Percentiles rank a stretch among this genome's conserved stretches.
phyloP scores from a whole-genome alignment of 2,888 invertebrate species.

The Drosophila eohydei region DNA sequence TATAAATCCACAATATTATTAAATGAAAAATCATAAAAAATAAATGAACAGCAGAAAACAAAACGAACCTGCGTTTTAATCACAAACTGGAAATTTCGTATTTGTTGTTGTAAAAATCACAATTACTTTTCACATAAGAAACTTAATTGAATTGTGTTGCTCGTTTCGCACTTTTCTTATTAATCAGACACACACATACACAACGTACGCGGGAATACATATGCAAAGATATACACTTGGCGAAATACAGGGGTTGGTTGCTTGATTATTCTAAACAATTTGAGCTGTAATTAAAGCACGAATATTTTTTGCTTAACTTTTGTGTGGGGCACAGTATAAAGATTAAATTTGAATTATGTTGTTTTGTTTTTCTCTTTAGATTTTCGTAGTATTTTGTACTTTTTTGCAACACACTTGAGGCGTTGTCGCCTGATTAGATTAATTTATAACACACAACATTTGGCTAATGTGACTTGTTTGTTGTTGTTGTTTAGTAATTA shows the following conservation, averaged over 20 bases:
- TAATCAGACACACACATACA: slow-evolving; percentile 17
- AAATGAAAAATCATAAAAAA: slow-evolving; percentile 14
- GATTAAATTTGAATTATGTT: slow-evolving; percentile 63
- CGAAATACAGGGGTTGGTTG: slow-evolving; percentile 11
- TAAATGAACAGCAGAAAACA: slow-evolving; percentile 9
- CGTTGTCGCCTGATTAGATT: slow-evolving; percentile 68
- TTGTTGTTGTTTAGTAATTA: slow-evolving; percentile 49
- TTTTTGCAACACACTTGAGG: slow-evolving; percentile 50
- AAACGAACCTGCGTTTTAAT: slow-evolving; percentile 58
- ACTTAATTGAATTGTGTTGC: slow-evolving; percentile 43
- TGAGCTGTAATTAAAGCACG: slow-evolving; percentile 41
- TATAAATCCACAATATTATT: slow-evolving; percentile 16
- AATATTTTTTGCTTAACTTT: slow-evolving; percentile 35
- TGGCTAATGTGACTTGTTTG: slow-evolving; percentile 39
- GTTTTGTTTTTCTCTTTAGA: slow-evolving; percentile 27
- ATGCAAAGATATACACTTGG: slow-evolving; percentile 11
- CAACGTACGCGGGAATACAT: background rate
- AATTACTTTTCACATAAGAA: slow-evolving; percentile 35
- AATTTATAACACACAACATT: slow-evolving; percentile 49
- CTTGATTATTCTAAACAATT: slow-evolving; percentile 47
- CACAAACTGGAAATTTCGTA: slow-evolving; percentile 49
- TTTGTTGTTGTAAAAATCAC: slow-evolving; percentile 30
- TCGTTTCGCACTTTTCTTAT: slow-evolving; percentile 13
- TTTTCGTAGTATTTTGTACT: background rate
- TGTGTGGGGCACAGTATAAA: slow-evolving; percentile 35